Percentiles rank a stretch among this genome's conserved stretches.
Conservation (phyloP, 1,140 invertebrate genomes). For the Steinernema feltiae region DNA sequence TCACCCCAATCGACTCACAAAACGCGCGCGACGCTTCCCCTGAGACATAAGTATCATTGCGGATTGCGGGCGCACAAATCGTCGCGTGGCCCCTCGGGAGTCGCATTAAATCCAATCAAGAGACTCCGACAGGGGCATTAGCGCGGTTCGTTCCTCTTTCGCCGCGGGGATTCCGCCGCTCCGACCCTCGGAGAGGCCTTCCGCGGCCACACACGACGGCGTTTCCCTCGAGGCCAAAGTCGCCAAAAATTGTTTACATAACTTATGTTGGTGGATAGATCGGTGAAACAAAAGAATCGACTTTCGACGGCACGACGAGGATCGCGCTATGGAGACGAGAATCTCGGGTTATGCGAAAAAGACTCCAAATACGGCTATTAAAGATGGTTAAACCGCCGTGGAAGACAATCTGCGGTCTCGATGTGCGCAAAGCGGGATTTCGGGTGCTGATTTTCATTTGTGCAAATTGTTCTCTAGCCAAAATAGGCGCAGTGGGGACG, state of each 20-base stretch:
- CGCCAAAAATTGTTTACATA: too few species aligned
- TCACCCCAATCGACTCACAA: neutral
- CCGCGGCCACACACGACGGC: neutral
- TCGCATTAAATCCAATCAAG: slow-evolving; percentile 4
- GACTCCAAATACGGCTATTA: too few species aligned
- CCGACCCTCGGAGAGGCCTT: neutral
- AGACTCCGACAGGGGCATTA: neutral
- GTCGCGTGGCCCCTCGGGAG: slow-evolving; percentile 1
- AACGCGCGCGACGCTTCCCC: neutral
- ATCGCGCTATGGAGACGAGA: too few species aligned
- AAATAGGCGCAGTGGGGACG: neutral
- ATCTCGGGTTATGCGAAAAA: too few species aligned
- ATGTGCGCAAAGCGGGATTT: too few species aligned
- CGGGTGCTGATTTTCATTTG: too few species aligned
- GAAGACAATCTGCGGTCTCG: too few species aligned
- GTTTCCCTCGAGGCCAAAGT: neutral
- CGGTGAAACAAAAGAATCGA: too few species aligned
- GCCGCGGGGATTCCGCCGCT: slow-evolving; percentile 1
- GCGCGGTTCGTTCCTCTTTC: slow-evolving; percentile 8
- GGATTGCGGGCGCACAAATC: slow-evolving; percentile 3
- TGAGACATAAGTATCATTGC: slow-evolving; percentile 9
- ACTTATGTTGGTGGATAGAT: too few species aligned
- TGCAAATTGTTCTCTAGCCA: neutral
- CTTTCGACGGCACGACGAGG: too few species aligned
- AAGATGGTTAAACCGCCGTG: too few species aligned